Conservation (phyloP, 1,140 invertebrate species). For the Zelostemma sp. region DNA sequence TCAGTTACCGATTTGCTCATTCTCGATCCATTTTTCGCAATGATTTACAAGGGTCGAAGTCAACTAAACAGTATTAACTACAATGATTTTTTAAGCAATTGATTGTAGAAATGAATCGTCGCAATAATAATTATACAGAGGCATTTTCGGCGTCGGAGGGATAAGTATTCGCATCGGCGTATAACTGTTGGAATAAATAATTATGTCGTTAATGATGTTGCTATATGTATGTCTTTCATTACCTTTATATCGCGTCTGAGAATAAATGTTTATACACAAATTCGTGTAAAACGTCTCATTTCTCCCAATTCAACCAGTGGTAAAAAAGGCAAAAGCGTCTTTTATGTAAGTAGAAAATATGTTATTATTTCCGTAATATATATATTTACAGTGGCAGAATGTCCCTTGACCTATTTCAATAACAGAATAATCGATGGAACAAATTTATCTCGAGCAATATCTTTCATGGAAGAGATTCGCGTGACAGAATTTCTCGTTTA, state of each 20-base stretch:
- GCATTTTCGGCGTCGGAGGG: constrained; percentile 17
- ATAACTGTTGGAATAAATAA: constrained; percentile 48
- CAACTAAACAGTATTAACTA: too few species aligned
- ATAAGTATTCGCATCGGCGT: constrained; percentile 32
- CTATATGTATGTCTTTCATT: constrained; percentile 55
- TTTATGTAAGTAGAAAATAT: constrained; percentile 58
- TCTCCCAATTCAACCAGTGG: neutral
- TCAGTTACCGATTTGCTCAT: neutral
- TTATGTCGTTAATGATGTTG: constrained; percentile 53
- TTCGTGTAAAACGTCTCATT: too few species aligned
- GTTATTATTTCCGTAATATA: constrained; percentile 48
- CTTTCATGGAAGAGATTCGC: neutral
- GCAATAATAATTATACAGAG: constrained; percentile 24
- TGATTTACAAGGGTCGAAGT: too few species aligned
- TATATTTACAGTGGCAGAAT: constrained; percentile 54
- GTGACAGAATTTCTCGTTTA: neutral
- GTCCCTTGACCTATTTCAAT: constrained; percentile 30
- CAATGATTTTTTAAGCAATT: constrained; percentile 5
- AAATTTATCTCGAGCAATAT: constrained; percentile 18
- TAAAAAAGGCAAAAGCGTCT: neutral
- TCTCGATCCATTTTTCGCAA: neutral
- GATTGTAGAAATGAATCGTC: constrained; percentile 21
- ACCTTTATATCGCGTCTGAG: constrained; percentile 54
- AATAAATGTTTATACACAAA: constrained; percentile 58
- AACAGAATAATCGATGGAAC: constrained; percentile 33